Base-by-base conservation (phyloP, 2,888 invertebrate species). In the Napeogenes sylphis region DNA sequence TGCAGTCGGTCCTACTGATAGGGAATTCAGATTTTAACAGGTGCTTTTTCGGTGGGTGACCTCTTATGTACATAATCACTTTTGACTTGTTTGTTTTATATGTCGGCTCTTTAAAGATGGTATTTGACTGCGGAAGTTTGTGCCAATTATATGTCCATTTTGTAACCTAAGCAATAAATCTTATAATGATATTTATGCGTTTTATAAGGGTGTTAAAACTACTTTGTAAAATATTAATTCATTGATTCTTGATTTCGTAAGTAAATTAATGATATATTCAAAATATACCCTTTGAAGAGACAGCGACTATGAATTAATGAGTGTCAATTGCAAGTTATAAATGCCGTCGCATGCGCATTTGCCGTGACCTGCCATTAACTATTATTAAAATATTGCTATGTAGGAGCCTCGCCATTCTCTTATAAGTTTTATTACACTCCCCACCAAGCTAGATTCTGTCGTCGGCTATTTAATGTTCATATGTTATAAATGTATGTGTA, bases 301-400 rank as follows among this genome's bases (percentile, higher is more conserved):
- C 81, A 83, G 81, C 81, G 75, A 71, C 72, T 75, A 84, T 84
- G 83, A 85, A 87, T 87, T 83, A 83, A 85, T 83, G 80, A 81
- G 84, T 80, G 84, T 87, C 86, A 85, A 86, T 86, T 78, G 81
- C 79, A 78, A 83, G 85, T 87, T 87, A 87, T 87, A 85, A 84
- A 85, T 86, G 83, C 85, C 85, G 83, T 78, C 84, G 84, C 82
- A 76, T 76, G 82, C 80, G 83, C 83, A 79, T 79, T 81, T 79
- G 80, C 77, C 83, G 79, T 86, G 87, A 87, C 87, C 87, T 76
- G 77, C 85, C 86, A 89, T 90, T 88, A 89, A 89, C 85, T 83
- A 89, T 87, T 90, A 90, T 88, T 89, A 89, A 90, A 88, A 89
- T 90, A 90, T 90, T 84, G 82, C 87, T 81, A 79, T 82, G 85